These are phyloP conservation scores for western clawed frog (Xenopus tropicalis) DNA, from an alignment of 2,113 vertebrate species.

Conservation along the genomic window DNA sequence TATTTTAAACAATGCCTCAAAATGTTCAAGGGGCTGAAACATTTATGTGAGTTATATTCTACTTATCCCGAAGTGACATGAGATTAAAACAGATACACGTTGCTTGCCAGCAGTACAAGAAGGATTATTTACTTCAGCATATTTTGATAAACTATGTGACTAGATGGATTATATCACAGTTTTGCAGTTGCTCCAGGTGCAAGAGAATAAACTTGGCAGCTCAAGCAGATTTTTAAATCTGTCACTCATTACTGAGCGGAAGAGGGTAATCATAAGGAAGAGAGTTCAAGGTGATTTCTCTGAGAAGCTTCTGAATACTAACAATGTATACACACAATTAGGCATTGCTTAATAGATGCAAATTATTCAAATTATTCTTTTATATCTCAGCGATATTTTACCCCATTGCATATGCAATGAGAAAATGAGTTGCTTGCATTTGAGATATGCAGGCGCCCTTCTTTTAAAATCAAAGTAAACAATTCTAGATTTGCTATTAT, in stretches of 20 bases:
- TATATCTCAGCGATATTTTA: constrained; percentile 9
- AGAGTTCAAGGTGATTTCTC: constrained; percentile 61
- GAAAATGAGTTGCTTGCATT: background rate
- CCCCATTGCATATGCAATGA: constrained; percentile 8
- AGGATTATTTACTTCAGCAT: constrained; percentile 29
- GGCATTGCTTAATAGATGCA: constrained; percentile 43
- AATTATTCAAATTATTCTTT: constrained; percentile 27
- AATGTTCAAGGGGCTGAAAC: background rate
- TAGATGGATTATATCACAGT: constrained; percentile 46
- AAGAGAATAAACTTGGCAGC: constrained; percentile 48
- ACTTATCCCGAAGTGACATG: background rate
- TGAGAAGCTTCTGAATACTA: constrained; percentile 53
- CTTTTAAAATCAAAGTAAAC: constrained; percentile 4
- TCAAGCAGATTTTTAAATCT: constrained; percentile 60
- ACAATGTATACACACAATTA: constrained; percentile 49
- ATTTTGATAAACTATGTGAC: constrained; percentile 42
- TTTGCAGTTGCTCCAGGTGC: constrained; percentile 48
- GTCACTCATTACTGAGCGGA: constrained; percentile 59
- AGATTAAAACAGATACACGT: constrained; percentile 3
- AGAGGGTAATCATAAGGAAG: constrained; percentile 51
- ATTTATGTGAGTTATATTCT: background rate
- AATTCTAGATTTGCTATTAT: background rate
- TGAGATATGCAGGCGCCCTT: background rate
- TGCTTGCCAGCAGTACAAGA: constrained; percentile 14
- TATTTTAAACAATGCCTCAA: no score